These are phyloP conservation scores for Odontomachus brunneus DNA, from an alignment of 1,140 invertebrate species.

Conservation along the genomic window DNA sequence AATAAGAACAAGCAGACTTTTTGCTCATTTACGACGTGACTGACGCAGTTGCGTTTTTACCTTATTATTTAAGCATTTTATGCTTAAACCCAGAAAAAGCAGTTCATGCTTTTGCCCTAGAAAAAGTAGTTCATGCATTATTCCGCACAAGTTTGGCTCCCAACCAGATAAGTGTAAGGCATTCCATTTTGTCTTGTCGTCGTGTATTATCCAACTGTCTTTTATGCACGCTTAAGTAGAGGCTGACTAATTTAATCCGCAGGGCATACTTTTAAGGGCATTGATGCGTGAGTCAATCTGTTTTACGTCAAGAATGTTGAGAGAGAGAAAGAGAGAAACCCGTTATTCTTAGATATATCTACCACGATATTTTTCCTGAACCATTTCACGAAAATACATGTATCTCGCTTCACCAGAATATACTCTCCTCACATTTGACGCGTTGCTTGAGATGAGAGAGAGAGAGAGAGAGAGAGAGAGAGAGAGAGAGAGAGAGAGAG, in stretches of 20 bases:
- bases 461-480: too few species aligned
- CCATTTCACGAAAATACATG: too few species aligned
- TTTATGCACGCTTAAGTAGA: background rate
- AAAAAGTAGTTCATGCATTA: background rate
- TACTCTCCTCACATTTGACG: too few species aligned
- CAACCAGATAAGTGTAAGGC: background rate
- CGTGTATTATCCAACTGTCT: background rate
- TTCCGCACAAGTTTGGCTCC: background rate
- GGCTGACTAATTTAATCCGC: conserved; percentile 6
- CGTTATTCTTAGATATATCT: background rate
- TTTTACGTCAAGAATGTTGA: background rate
- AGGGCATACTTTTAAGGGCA: too few species aligned
- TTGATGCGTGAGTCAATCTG: conserved; percentile 6
- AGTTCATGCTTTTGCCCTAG: background rate
- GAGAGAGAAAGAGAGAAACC: too few species aligned
- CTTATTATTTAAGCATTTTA: background rate
- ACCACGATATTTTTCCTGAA: background rate
- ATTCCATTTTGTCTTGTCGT: background rate
- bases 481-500: too few species aligned
- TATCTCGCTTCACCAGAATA: too few species aligned
- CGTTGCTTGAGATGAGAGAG: too few species aligned
- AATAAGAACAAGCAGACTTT: background rate
- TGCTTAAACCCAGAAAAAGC: background rate
- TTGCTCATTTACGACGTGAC: background rate
- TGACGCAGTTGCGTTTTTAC: background rate